These are phyloP conservation scores for Acridotheres tristis DNA, from an alignment of 2,797 vertebrate genomes.

Conservation along the genomic window DNA sequence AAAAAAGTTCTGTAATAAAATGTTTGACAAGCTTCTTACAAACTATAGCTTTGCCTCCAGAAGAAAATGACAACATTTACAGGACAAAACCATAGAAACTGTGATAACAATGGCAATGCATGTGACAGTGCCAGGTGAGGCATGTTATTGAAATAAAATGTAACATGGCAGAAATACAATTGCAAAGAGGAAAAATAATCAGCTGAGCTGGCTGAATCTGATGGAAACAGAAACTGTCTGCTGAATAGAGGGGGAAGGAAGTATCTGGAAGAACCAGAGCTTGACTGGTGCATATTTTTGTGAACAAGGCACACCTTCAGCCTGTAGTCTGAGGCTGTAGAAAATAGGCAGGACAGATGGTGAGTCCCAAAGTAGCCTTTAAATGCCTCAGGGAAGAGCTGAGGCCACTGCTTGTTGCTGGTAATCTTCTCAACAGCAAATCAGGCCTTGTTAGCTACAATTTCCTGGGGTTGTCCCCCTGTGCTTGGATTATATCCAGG, in stretches of 20 bases:
- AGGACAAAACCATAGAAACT: background rate
- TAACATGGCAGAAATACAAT: background rate
- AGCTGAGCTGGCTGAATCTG: background rate
- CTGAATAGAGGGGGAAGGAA: background rate
- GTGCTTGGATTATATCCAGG: background rate
- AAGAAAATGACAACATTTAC: background rate
- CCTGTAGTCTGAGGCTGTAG: background rate
- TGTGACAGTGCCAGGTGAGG: rapidly evolving
- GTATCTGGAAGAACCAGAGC: background rate
- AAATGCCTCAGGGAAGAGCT: background rate
- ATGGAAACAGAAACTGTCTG: background rate
- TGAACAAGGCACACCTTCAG: background rate
- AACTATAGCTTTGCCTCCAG: background rate
- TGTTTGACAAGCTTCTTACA: background rate
- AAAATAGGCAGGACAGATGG: background rate
- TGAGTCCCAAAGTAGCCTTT: background rate
- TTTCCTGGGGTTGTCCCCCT: background rate
- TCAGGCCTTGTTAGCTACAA: rapidly evolving
- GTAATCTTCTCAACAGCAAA: background rate
- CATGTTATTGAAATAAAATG: background rate
- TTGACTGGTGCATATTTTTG: background rate
- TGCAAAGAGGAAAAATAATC: background rate
- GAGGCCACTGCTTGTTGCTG: background rate
- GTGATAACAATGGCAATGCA: background rate
- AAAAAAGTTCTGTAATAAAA: background rate